phyloP scores from a whole-genome alignment of 1,140 invertebrate genomes.

The Drosophila punjabiensis region DNA sequence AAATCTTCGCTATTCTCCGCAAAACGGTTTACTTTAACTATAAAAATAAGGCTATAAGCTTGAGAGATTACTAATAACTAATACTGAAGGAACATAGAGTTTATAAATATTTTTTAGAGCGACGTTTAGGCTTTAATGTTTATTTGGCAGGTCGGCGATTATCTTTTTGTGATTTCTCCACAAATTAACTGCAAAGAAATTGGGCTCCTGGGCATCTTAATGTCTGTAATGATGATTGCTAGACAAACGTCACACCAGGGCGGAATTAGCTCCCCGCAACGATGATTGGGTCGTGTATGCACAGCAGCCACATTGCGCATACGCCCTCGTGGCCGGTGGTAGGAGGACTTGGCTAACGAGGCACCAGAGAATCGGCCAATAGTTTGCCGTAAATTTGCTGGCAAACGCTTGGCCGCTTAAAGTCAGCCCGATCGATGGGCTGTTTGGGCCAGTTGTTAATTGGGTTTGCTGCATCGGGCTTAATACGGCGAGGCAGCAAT shows the following conservation, averaged over 20 bases:
- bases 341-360: constrained; percentile 20
- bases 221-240: constrained; percentile 38
- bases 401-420: constrained; percentile 34
- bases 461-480: constrained; percentile 56
- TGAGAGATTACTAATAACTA: background rate
- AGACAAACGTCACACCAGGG: constrained; percentile 45
- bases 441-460: constrained; percentile 56
- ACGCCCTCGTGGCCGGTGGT: constrained; percentile 26
- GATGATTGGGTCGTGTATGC: constrained; percentile 43
- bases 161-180: constrained; percentile 8
- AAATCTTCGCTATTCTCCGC: background rate
- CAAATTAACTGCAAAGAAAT: constrained; percentile 37
- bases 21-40: background rate
- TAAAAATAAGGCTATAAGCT: background rate
- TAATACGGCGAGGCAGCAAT: constrained; percentile 64
- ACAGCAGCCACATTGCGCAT: constrained; percentile 43
- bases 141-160: background rate
- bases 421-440: constrained; percentile 30
- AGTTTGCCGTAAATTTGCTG: constrained; percentile 47
- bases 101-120: background rate
- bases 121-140: background rate
- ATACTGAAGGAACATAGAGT: background rate
- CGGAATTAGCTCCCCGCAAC: constrained; percentile 43
- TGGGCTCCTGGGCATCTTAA: constrained; percentile 34
- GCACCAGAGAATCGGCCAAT: constrained; percentile 56